Evolutionary conservation across 2,113 vertebrate species (phyloP), one percentile per base, ranked within the genome.

Genomic region (Varanus salvator): DNA sequence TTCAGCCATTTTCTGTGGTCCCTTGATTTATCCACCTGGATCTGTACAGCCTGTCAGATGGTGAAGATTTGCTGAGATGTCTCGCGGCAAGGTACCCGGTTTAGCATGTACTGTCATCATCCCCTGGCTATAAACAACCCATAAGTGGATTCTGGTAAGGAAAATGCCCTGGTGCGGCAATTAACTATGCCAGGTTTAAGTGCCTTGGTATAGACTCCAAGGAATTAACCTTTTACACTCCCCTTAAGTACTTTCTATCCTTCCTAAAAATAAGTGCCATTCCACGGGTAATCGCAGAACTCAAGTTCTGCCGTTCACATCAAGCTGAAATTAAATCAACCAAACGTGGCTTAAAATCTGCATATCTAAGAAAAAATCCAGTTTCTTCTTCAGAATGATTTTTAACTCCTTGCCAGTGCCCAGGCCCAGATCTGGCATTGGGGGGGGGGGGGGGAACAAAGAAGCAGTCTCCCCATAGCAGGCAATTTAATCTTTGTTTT

Each of bases 161-260:
- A 89, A 91, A 93, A 93, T 71, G 91, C 88, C 87, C 75, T 27
- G 19, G 27, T 91, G 34, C 8, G 27, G 38, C 50, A 82, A 89
- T 86, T 90, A 92, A 90, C 82, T 17, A 89, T 93, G 90, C 48
- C 91, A 95, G 89, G 90, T 25, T 0, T 1, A 92, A 88, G 72
- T 93, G 92, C 87, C 94, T 91, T 90, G 92, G 80, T 91, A 85
- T 74, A 87, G 85, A 85, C 83, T 88, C 86, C 54, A 9, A 44
- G 93, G 81, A 72, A 83, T 91, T 95, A 95, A 94, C 85, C 90
- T 87, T 66, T 72, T 83, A 1, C 0, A 1, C 0, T 17, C 89
- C 88, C 88, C 93, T 48, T 75, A 38, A 92, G 60, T 74, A 87
- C 81, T n/a, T 92, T 89, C 90, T 91, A 88, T 92, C 89, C 92